Base-by-base conservation (phyloP, 2,888 invertebrate genomes). In the Standfussiana lucernea region DNA sequence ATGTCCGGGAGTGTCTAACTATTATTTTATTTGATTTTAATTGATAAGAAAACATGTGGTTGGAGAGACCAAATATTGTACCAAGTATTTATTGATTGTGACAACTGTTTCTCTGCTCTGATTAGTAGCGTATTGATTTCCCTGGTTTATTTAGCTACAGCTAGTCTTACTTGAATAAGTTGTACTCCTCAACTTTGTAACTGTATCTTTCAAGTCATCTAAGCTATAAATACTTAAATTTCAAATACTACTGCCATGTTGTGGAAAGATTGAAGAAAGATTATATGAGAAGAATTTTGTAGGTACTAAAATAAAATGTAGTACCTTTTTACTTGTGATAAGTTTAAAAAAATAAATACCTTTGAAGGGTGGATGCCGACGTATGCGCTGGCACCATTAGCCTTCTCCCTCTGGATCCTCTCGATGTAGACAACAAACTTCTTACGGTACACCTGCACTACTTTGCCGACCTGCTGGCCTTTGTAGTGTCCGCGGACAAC, bases 291-390 rank as follows among this genome's bases (percentile, higher is more conserved):
- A 53, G 53, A 59, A 21, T 59, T 21, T 59, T 32, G 10, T 32
- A 59, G 32, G 10, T 32, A 32, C 18, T 28, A 18, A 56, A 59
- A 32, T 21, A 32, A 35, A n/a, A 61, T 7, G 2, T 32, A 59
- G n/a, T 0, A 11, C 11, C n/a, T 50, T 47, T 8, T 24, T 24
- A 10, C 50, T 24, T 11, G 50, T 24, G 24, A 5, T 18, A 42
- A 13, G 3, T 10, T 50, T 50, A 24, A 11, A 24, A 10, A 24
- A 37, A 53, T 62, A 6, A 13, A 66, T 96, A 99, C 99, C 97
- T 99, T 99, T 91, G 99, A 99, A 87, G 99, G 99, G 95, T 99
- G 99, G 94, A 99, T 99, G 93, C 99, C 99, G 87, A 99, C 99
- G 93, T 99, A 99, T 72, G 99, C 99, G 88, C 99, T 99, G 86